Evolutionary conservation across 2,888 invertebrate genomes (phyloP), one percentile per base, ranked within the genome.

Genomic region (Adelognathus sp.): DNA sequence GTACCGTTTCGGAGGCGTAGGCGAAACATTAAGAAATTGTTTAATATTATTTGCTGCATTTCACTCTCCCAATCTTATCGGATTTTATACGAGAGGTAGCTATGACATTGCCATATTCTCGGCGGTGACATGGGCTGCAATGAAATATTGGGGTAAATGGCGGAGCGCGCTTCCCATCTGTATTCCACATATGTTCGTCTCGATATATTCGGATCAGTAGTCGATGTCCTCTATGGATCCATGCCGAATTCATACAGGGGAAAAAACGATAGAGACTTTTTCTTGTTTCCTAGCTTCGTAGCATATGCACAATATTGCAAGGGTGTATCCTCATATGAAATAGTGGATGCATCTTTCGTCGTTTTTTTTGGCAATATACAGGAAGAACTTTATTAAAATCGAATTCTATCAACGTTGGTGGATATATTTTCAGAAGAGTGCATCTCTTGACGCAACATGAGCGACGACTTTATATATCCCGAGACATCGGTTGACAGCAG

Each of bases 231-330:
- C n/a, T 63, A 70, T 60, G 58, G 41, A 71, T 50, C 50, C 41
- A 1, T 52, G 36, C 41, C 31, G 27, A 63, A 50, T 31, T 27
- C 21, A 46, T 56, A 69, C 29, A 44, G 61, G 46, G 5, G 44
- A 56, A 63, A 71, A 36, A 41, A 67, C 21, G 16, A 11, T 16
- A 31, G 36, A 44, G 36, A 72, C 29, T 52, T 41, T 63, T 24
- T 50, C 3, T 11, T 11, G 36, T 11, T 39, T 31, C 44, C 31
- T 29, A 11, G 27, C 39, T 63, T 50, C 33, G 61, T 36, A 50
- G 46, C 72, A 77, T 61, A 63, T 77, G 77, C 69, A 44, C 58
- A 52, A 69, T 70, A 78, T 73, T 70, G 73, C 77, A 39, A 27
- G 56, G 24, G 31, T 64, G 16, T 66, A 24, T 44, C n/a, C 24